phyloP scores from a whole-genome alignment of 2,797 vertebrate genomes.

The Aulostomus chinensis region DNA sequence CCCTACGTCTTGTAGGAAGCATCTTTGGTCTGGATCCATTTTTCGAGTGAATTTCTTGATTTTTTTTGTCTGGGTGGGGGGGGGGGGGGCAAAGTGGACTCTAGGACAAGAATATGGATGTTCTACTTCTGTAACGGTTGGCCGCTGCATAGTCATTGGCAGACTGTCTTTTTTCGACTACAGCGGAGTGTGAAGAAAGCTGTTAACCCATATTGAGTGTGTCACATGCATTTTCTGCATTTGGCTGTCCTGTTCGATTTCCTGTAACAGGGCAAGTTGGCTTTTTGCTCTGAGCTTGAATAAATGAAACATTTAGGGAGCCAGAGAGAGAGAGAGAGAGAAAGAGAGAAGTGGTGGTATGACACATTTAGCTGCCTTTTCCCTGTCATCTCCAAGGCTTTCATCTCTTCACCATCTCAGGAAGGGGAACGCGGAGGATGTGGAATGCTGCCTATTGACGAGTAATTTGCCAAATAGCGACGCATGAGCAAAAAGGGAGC shows the following conservation, averaged over 20 bases:
- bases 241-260: constrained; percentile 32
- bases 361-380: constrained; percentile 50
- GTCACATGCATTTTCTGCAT: constrained; percentile 33
- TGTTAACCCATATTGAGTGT: constrained; percentile 41
- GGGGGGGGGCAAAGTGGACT: constrained; percentile 51
- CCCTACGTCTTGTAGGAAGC: constrained; percentile 20
- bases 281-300: constrained; percentile 47
- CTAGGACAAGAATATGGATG: constrained; percentile 8
- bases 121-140: constrained; percentile 21
- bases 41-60: background rate
- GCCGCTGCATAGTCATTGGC: constrained; percentile 31
- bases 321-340: constrained; percentile 13
- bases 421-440: constrained; percentile 51
- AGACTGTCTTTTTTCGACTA: constrained; percentile 31
- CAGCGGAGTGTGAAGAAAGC: constrained; percentile 43
- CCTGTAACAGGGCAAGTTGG: constrained; percentile 6
- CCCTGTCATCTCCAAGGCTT: constrained; percentile 47
- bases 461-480: constrained; percentile 56
- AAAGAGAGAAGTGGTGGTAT: constrained; percentile 41
- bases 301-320: constrained; percentile 54
- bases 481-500: constrained; percentile 40
- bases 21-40: constrained; percentile 29
- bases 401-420: constrained; percentile 57
- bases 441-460: constrained; percentile 58
- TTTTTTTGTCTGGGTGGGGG: background rate